A percentile compares a stretch with the other conserved stretches of the same genome.
Conservation (phyloP, 2,797 vertebrate species). For the Pangasius macronema region DNA sequence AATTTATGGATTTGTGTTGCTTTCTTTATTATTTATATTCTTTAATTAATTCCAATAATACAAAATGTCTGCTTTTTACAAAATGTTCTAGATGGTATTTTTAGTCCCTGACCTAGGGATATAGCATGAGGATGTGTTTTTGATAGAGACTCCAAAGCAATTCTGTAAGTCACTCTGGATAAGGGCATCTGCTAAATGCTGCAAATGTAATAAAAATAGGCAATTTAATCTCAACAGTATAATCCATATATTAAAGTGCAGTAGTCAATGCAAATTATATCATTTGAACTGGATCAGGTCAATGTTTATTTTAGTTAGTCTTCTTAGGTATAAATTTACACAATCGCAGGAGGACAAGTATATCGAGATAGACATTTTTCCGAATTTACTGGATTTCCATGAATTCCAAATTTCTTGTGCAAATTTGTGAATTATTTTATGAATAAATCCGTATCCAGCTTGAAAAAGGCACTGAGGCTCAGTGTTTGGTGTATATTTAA, state of each 20-base stretch:
- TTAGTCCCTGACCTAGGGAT: too few relatives aligned
- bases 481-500: not conserved
- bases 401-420: not conserved
- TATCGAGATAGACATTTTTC: not conserved
- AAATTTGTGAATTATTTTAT: not conserved
- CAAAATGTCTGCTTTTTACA: not conserved
- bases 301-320: not conserved
- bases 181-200: not conserved
- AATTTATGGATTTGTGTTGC: not conserved
- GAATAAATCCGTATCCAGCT: not conserved
- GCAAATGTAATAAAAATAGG: not conserved
- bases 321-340: not conserved
- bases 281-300: not conserved
- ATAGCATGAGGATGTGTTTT: too few relatives aligned
- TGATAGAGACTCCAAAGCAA: too few relatives aligned
- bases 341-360: not conserved
- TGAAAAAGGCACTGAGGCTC: not conserved
- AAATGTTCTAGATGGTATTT: not conserved
- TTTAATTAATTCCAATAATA: not conserved
- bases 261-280: not conserved
- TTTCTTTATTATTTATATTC: not conserved
- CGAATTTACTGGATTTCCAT: not conserved
- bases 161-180: too few relatives aligned
- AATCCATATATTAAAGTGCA: not conserved
- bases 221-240: not conserved